Evolutionary conservation across 2,113 vertebrate genomes (phyloP).

Genomic region (Muntiacus reevesi): DNA sequence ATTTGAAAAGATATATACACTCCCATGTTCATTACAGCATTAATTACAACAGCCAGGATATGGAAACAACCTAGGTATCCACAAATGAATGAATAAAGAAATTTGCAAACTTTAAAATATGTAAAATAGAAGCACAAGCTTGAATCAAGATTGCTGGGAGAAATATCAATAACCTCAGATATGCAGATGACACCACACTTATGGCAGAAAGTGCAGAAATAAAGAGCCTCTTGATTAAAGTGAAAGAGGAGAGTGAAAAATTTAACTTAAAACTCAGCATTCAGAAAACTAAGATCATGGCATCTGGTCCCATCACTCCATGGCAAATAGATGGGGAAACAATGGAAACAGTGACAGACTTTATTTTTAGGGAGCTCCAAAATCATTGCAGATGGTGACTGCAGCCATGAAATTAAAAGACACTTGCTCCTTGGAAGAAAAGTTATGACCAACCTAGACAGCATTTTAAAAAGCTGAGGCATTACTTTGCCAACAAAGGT

Average conservation of each 20-base stretch:
- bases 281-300: not conserved
- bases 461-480: not conserved
- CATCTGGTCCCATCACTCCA: not conserved
- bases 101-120: not conserved
- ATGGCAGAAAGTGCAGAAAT: not conserved
- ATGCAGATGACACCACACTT: not conserved
- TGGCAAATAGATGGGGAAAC: not conserved
- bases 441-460: not conserved
- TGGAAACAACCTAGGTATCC: not conserved
- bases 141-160: not conserved
- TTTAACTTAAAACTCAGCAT: not conserved
- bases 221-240: not conserved
- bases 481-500: not conserved
- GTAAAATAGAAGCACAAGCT: not conserved
- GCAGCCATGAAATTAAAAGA: not conserved
- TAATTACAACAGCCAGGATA: not conserved
- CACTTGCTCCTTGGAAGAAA: not conserved
- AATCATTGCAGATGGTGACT: not conserved
- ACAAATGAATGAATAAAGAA: not conserved
- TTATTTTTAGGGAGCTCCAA: fast-evolving
- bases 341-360: not conserved
- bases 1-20: not conserved
- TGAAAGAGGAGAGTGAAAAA: not conserved
- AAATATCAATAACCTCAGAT: not conserved
- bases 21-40: not conserved